Percentiles rank a stretch among this genome's conserved stretches.
Conservation (phyloP, 2,797 vertebrate genomes). For the Ataeniobius toweri region DNA sequence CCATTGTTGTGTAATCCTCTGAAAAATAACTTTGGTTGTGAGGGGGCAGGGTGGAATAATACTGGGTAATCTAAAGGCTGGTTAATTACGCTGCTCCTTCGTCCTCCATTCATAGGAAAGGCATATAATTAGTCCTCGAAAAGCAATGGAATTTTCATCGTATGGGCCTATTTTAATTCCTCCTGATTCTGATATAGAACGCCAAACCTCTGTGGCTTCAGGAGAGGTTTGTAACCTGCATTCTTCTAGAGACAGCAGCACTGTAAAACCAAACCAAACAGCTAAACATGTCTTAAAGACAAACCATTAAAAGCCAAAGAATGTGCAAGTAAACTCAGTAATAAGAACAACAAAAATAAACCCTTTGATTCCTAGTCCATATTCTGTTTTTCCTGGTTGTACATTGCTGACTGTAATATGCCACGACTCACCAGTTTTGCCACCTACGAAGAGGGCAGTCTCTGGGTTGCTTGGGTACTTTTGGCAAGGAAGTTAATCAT, state of each 20-base stretch:
- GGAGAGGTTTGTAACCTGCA: conserved; percentile 60
- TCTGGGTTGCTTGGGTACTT: conserved; percentile 72
- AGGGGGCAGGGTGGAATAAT: conserved; percentile 48
- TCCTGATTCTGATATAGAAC: conserved; percentile 53
- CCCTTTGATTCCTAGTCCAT: conserved; percentile 18
- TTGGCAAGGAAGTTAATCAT: conserved; percentile 82
- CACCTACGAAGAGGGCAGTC: conserved; percentile 75
- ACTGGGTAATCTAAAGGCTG: conserved; percentile 51
- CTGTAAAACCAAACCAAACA: conserved; percentile 66
- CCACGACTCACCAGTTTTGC: conserved; percentile 69
- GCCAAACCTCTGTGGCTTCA: conserved; percentile 52
- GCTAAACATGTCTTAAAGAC: conserved; percentile 60
- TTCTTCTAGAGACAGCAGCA: conserved; percentile 63
- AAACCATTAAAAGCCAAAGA: conserved; percentile 64
- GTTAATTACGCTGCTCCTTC: conserved; percentile 72
- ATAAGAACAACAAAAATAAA: conserved; percentile 57
- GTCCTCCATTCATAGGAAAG: conserved; percentile 66
- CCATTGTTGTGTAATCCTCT: conserved; percentile 40
- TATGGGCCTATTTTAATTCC: conserved; percentile 67
- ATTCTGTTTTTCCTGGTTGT: conserved; percentile 51
- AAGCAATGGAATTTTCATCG: conserved; percentile 69
- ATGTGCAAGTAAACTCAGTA: conserved; percentile 56
- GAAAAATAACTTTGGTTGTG: conserved; percentile 55
- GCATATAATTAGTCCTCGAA: conserved; percentile 73
- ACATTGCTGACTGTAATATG: conserved; percentile 45